phyloP scores from a whole-genome alignment of 2,113 vertebrate species.

The Falcunculus frontatus region DNA sequence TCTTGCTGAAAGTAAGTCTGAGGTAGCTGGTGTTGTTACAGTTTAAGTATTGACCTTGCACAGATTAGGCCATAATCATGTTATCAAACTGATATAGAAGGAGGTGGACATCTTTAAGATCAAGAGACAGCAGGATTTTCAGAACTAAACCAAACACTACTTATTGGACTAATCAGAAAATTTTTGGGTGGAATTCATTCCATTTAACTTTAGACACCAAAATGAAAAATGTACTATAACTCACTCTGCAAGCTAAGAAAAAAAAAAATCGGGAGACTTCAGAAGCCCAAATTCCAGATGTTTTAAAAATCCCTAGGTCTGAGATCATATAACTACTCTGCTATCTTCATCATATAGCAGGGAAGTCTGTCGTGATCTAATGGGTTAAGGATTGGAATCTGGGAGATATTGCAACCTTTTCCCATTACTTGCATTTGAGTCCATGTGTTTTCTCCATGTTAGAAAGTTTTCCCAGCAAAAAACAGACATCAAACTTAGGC shows the following conservation, averaged over 20 bases:
- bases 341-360: background rate
- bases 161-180: background rate
- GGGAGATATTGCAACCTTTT: background rate
- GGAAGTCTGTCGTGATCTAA: background rate
- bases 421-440: background rate
- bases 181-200: background rate
- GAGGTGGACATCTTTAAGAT: background rate
- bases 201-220: background rate
- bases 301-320: background rate
- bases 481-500: background rate
- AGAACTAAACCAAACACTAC: background rate
- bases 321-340: background rate
- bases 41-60: background rate
- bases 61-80: background rate
- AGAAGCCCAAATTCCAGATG: background rate
- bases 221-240: background rate
- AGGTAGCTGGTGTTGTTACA: background rate
- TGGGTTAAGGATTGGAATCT: background rate
- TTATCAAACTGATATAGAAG: background rate
- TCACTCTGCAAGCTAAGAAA: background rate
- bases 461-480: background rate
- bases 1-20: background rate
- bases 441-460: background rate
- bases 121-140: background rate
- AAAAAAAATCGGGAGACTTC: background rate